A percentile compares a stretch with the other conserved stretches of the same genome.
Conservation (phyloP, 2,888 invertebrate genomes). For the Ophion costatus region DNA sequence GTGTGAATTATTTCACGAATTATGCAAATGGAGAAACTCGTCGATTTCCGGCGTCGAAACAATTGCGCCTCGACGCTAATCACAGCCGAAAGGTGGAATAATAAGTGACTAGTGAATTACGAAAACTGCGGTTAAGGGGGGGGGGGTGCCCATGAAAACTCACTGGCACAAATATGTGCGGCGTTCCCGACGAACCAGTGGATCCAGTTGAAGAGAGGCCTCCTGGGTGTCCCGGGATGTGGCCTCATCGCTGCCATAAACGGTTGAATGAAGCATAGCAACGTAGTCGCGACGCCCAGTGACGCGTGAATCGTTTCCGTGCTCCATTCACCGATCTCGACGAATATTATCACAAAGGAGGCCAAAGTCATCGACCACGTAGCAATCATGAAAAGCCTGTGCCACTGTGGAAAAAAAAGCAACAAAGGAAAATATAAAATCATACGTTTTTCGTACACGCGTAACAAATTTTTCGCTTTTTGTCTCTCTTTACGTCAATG, state of each 20-base stretch:
- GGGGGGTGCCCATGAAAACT: slow-evolving; percentile 81
- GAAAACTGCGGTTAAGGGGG: too few species aligned
- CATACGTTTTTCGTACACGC: background rate
- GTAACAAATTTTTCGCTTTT: background rate
- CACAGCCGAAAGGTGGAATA: too few species aligned
- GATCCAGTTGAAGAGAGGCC: slow-evolving; percentile 95
- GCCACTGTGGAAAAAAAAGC: slow-evolving; percentile 87
- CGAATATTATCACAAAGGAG: slow-evolving; percentile 92
- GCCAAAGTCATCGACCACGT: slow-evolving; percentile 92
- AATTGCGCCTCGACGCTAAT: too few species aligned
- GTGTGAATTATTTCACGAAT: too few species aligned
- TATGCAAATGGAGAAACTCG: too few species aligned
- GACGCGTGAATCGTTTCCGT: slow-evolving; percentile 92
- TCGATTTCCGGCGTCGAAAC: too few species aligned
- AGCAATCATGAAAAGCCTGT: slow-evolving; percentile 92
- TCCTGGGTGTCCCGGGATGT: slow-evolving; percentile 91
- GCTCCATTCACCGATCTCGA: slow-evolving; percentile 91
- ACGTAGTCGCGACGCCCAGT: slow-evolving; percentile 91
- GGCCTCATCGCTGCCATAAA: slow-evolving; percentile 94
- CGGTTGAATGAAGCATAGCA: slow-evolving; percentile 93
- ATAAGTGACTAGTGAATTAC: too few species aligned
- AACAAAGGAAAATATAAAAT: background rate
- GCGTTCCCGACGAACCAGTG: slow-evolving; percentile 96
- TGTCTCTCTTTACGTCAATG: too few species aligned
- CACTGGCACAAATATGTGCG: slow-evolving; percentile 94